These are phyloP conservation scores for Dasypogon diadema DNA, from an alignment of 2,888 invertebrate genomes.

Conservation along the genomic window DNA sequence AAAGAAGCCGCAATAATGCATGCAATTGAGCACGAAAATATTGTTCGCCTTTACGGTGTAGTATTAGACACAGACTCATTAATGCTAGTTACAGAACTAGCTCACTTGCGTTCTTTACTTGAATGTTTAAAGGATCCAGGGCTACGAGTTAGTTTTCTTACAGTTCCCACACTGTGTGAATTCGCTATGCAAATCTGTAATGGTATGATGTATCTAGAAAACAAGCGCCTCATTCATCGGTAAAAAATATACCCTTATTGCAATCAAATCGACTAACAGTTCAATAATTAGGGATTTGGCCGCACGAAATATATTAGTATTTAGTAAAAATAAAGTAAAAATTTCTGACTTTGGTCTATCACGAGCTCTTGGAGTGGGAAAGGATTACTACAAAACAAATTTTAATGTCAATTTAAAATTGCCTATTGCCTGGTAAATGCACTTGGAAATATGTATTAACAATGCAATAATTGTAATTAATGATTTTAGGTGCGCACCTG, in stretches of 20 bases:
- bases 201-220: slow-evolving; percentile 98
- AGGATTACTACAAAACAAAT: slow-evolving; percentile 99
- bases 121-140: slow-evolving; percentile 96
- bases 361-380: slow-evolving; percentile 94
- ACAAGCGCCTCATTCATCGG: slow-evolving; percentile 95
- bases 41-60: slow-evolving; percentile 97
- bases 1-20: slow-evolving; percentile 99
- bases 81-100: slow-evolving; percentile 90
- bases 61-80: slow-evolving; percentile 92
- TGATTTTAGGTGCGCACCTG: slow-evolving; percentile 89
- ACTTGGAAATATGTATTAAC: too few species aligned
- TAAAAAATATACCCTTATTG: slow-evolving; percentile 62
- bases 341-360: slow-evolving; percentile 98
- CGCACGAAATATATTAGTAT: slow-evolving; percentile 97
- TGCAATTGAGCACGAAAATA: slow-evolving; percentile 95
- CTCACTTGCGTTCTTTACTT: slow-evolving; percentile 91
- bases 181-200: slow-evolving; percentile 96
- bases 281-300: slow-evolving; percentile 84
- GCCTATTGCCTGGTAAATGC: slow-evolving; percentile 92
- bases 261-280: slow-evolving; percentile 25
- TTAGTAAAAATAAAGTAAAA: slow-evolving; percentile 95
- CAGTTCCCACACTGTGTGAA: slow-evolving; percentile 91
- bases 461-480: too few species aligned
- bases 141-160: slow-evolving; percentile 87
- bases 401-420: slow-evolving; percentile 97